These are phyloP conservation scores for Notarius lentiginosus DNA, from an alignment of 2,113 vertebrate genomes.

Conservation along the genomic window DNA sequence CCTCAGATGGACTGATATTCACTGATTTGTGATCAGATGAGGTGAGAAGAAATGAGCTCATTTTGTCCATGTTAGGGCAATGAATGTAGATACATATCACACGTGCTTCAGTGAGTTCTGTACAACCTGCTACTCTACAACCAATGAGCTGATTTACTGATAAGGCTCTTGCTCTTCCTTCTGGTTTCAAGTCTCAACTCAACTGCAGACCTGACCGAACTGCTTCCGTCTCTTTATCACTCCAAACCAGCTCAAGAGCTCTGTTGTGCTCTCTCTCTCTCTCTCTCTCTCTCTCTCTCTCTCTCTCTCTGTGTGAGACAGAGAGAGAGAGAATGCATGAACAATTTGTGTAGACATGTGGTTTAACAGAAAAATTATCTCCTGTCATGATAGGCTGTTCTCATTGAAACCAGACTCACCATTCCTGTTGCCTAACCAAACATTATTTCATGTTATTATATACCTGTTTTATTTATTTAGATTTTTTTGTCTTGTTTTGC, in stretches of 20 bases:
- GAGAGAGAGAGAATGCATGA: neutral
- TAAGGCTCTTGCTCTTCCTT: slow-evolving; percentile 14
- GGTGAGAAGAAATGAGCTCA: neutral
- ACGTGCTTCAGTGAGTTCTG: slow-evolving; percentile 14
- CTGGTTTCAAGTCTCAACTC: neutral
- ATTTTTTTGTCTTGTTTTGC: neutral
- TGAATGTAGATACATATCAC: neutral
- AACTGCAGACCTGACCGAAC: slow-evolving; percentile 12
- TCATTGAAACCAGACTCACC: neutral
- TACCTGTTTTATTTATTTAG: neutral
- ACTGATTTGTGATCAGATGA: neutral
- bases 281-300: neutral
- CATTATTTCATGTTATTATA: neutral
- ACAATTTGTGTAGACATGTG: slow-evolving; percentile 14
- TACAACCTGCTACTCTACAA: slow-evolving; percentile 3
- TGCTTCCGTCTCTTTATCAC: slow-evolving; percentile 21
- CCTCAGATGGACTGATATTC: neutral
- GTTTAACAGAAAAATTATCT: slow-evolving; percentile 45
- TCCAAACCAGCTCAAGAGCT: neutral
- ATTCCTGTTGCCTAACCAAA: slow-evolving; percentile 28
- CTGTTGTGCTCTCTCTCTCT: neutral
- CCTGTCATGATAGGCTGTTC: neutral
- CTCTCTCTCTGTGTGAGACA: neutral
- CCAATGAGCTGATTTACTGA: slow-evolving; percentile 22
- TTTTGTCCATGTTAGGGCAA: neutral